phyloP scores from a whole-genome alignment of 2,888 invertebrate genomes.

The Rosalia funebris region DNA sequence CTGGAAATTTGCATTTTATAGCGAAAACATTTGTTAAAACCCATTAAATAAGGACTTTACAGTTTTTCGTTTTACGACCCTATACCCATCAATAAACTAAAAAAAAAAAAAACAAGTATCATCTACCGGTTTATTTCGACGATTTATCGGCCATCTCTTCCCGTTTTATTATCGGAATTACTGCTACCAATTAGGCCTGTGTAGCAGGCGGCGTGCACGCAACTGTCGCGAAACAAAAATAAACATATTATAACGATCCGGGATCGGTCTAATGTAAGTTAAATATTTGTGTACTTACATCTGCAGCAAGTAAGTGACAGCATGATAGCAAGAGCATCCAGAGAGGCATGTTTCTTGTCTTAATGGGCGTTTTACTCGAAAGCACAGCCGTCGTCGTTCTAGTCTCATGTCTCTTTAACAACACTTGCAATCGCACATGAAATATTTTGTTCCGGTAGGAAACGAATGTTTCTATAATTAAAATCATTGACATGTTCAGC shows the following conservation, averaged over 20 bases:
- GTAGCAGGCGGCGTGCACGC: constrained; percentile 27
- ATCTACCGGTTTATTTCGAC: constrained; percentile 7
- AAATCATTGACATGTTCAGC: too few species aligned
- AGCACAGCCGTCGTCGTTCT: too few species aligned
- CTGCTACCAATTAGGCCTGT: neutral
- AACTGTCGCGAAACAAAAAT: constrained; percentile 36
- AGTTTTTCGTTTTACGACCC: constrained; percentile 7
- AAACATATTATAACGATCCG: constrained; percentile 1
- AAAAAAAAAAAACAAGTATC: constrained; percentile 11
- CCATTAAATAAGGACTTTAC: constrained; percentile 12
- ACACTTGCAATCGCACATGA: too few species aligned
- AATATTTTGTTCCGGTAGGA: too few species aligned
- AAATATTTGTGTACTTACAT: constrained; percentile 9
- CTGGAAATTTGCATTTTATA: constrained; percentile 13
- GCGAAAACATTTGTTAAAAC: constrained; percentile 16
- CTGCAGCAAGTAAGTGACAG: neutral
- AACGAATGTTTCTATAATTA: too few species aligned
- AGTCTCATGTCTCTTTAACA: too few species aligned
- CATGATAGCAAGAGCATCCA: neutral
- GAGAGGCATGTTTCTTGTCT: neutral
- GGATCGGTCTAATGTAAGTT: constrained; percentile 5
- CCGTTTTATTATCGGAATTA: neutral
- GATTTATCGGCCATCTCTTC: neutral
- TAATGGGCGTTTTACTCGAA: too few species aligned
- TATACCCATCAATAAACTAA: constrained; percentile 6